phyloP scores from a whole-genome alignment of 1,140 invertebrate genomes.

The Apis mellifera region DNA sequence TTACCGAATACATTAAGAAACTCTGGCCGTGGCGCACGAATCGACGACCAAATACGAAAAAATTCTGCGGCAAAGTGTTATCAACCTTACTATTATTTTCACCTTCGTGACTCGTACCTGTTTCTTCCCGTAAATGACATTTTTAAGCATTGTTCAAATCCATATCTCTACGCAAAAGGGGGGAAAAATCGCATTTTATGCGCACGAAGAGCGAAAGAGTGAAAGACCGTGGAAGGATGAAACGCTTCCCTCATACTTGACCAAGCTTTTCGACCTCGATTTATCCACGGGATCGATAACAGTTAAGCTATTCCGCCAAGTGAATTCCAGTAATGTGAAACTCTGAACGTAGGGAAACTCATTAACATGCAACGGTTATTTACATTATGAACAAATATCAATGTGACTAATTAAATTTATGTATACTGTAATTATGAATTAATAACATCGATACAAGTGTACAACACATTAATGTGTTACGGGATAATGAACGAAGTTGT shows the following conservation, averaged over 20 bases:
- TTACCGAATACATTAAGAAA: conserved; percentile 23
- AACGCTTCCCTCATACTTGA: background rate
- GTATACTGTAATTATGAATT: background rate
- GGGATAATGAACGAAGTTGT: background rate
- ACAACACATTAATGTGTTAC: background rate
- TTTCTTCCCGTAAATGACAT: background rate
- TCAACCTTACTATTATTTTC: conserved; percentile 11
- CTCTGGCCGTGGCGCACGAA: background rate
- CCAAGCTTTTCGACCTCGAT: background rate
- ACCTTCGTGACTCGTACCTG: background rate
- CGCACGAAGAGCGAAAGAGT: background rate
- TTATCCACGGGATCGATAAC: background rate
- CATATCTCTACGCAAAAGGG: background rate
- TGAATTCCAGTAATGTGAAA: background rate
- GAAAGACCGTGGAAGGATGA: too few species aligned
- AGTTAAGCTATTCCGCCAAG: background rate
- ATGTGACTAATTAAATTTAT: background rate
- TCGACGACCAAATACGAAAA: background rate
- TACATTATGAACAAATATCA: background rate
- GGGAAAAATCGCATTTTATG: background rate
- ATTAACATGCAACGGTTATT: background rate
- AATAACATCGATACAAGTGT: background rate
- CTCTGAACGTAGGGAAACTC: background rate
- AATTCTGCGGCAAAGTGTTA: background rate
- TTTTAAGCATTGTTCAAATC: conserved; percentile 3